Percentiles rank a stretch among this genome's conserved stretches.
phyloP scores from a whole-genome alignment of 2,797 vertebrate species.

The Avahi laniger region DNA sequence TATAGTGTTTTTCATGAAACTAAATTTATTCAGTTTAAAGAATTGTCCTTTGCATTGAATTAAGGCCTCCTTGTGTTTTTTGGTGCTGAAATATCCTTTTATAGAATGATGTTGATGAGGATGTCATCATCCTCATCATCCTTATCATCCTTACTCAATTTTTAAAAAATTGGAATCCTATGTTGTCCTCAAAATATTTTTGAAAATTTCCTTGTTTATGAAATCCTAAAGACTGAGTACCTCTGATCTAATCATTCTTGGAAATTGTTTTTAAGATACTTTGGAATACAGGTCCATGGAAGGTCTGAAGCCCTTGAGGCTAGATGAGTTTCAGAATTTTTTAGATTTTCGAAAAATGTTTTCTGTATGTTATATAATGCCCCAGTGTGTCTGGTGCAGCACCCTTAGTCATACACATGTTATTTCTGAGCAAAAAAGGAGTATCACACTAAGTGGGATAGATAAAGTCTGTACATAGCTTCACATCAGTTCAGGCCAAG shows the following conservation, averaged over 20 bases:
- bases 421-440: conserved; percentile 24
- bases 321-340: conserved; percentile 20
- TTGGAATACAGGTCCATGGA: neutral
- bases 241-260: conserved; percentile 30
- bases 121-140: no score
- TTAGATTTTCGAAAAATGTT: conserved; percentile 7
- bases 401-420: neutral
- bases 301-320: neutral
- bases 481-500: neutral
- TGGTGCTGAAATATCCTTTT: conserved; percentile 23
- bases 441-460: neutral
- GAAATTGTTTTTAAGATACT: conserved; percentile 9
- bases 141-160: neutral
- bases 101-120: neutral
- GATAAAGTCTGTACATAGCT: conserved; percentile 4
- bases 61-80: neutral
- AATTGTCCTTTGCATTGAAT: conserved; percentile 22
- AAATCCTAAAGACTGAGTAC: conserved; percentile 1
- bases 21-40: conserved; percentile 32
- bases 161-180: neutral
- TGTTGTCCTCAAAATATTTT: conserved; percentile 22
- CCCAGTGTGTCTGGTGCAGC: neutral
- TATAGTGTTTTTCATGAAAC: conserved; percentile 29
- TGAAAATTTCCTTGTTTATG: neutral
- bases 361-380: neutral